Base-by-base conservation (phyloP, 2,113 vertebrate genomes). In the Fulmarus glacialis region DNA sequence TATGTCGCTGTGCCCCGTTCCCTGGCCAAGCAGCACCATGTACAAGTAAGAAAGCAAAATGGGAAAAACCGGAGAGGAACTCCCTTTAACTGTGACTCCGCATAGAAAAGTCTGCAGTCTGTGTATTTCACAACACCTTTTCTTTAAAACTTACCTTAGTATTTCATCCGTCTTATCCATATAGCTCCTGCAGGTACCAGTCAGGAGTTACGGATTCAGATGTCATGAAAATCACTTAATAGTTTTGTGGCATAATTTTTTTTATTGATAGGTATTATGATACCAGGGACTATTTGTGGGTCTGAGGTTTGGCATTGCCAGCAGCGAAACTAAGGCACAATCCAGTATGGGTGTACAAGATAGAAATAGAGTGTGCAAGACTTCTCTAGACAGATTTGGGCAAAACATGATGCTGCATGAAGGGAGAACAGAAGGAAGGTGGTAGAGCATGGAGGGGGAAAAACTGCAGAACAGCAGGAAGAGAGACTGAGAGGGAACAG, bases 301-400 rank as follows among this genome's bases (percentile, higher is more conserved):
- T 23, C 45, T 55, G 73, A 63, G 43, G 66, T 43, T 63, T 72
- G 79, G 50, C 38, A 16, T 1, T 42, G 67, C 78, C 82, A 26
- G 22, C 26, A 47, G 59, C 32, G 63, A 15, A 66, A 15, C 12
- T 17, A 5, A 36, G 48, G 72, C 50, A 15, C 58, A 29, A 10
- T 15, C 24, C 12, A 3, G 0, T 8, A 55, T 4, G 22, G 29
- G 50, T 27, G 19, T 16, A 21, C 36, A 15, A 34, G 55, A 3
- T 14, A 71, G 24, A 70, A 68, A n/a, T 0, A 10, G 8, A 24
- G 24, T 1, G 40, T 55, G 19, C 22, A 6, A 27, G 64, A 24
- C 40, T 75, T 11, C 32, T 21, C 32, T 3, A 20, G 60, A 3
- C 9, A 20, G 62, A 8, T 47, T 21, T 23, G 68, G 47, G 58